Evolutionary conservation across 2,888 invertebrate genomes (phyloP).

Genomic region (Serrognathus titanus): DNA sequence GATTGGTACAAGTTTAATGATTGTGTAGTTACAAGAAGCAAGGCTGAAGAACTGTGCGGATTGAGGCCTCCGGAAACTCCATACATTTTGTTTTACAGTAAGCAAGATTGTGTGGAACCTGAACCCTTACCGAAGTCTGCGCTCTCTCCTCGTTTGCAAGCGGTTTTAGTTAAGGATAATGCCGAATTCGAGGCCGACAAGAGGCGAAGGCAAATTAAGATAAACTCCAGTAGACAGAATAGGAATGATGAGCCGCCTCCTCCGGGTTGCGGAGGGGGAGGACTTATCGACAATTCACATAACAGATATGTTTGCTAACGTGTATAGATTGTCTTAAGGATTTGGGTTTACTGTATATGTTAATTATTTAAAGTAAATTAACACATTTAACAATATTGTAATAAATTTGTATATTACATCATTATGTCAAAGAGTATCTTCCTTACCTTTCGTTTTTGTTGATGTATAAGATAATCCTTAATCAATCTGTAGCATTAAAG

Average conservation of each 20-base stretch:
- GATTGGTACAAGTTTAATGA: slow-evolving; percentile 83
- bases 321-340: slow-evolving; percentile 19
- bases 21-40: slow-evolving; percentile 62
- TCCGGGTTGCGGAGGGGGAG: slow-evolving; percentile 52
- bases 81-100: slow-evolving; percentile 75
- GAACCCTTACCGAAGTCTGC: slow-evolving; percentile 34
- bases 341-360: slow-evolving; percentile 20
- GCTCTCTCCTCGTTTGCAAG: slow-evolving; percentile 37
- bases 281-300: slow-evolving; percentile 37
- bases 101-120: slow-evolving; percentile 41
- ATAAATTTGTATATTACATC: slow-evolving; percentile 16
- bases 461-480: no score
- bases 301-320: slow-evolving; percentile 46
- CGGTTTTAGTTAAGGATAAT: slow-evolving; percentile 37
- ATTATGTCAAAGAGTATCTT: background rate
- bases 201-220: slow-evolving; percentile 31
- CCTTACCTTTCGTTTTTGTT: no score
- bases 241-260: slow-evolving; percentile 54
- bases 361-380: slow-evolving; percentile 10
- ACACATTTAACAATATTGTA: slow-evolving; percentile 14
- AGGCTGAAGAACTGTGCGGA: slow-evolving; percentile 59
- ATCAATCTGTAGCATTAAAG: no score
- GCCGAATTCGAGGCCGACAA: slow-evolving; percentile 39
- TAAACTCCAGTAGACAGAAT: slow-evolving; percentile 35
- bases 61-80: slow-evolving; percentile 73